Percentiles rank a stretch among this genome's conserved stretches.
phyloP scores from a whole-genome alignment of 2,113 vertebrate species.

The Limanda limanda region DNA sequence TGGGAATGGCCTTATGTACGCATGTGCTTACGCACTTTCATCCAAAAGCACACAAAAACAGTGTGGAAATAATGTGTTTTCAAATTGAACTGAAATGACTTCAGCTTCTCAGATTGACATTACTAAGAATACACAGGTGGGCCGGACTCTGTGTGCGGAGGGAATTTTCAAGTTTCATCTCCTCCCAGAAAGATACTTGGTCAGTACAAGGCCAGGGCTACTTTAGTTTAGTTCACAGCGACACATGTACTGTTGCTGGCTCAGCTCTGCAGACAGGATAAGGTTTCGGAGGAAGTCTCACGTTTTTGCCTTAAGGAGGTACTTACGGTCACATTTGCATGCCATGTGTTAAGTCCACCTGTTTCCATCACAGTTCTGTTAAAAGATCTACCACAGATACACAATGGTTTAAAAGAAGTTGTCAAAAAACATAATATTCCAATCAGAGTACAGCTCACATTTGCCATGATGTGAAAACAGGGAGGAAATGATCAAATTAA shows the following conservation, averaged over 20 bases:
- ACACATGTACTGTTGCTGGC: neutral
- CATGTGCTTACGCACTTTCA: conserved; percentile 46
- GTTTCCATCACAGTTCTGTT: neutral
- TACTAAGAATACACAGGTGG: neutral
- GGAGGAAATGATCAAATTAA: conserved; percentile 1
- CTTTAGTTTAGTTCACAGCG: conserved; percentile 32
- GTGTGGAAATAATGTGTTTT: neutral
- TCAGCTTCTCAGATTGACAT: neutral
- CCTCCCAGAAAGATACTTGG: neutral
- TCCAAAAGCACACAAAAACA: neutral
- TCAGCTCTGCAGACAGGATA: neutral
- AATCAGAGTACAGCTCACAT: no score
- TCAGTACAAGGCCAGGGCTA: conserved; percentile 13
- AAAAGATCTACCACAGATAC: no score
- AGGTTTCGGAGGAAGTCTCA: conserved; percentile 24
- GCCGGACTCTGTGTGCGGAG: neutral
- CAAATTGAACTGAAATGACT: neutral
- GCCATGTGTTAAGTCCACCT: rapidly evolving
- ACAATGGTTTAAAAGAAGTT: no score
- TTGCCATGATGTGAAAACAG: neutral
- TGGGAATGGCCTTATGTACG: neutral
- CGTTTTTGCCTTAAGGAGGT: neutral
- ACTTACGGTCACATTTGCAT: neutral
- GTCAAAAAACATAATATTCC: neutral
- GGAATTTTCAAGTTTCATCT: conserved; percentile 45